Percentiles rank a stretch among this genome's conserved stretches.
Conservation (phyloP, 2,888 invertebrate species). For the Trichopria drosophilae region DNA sequence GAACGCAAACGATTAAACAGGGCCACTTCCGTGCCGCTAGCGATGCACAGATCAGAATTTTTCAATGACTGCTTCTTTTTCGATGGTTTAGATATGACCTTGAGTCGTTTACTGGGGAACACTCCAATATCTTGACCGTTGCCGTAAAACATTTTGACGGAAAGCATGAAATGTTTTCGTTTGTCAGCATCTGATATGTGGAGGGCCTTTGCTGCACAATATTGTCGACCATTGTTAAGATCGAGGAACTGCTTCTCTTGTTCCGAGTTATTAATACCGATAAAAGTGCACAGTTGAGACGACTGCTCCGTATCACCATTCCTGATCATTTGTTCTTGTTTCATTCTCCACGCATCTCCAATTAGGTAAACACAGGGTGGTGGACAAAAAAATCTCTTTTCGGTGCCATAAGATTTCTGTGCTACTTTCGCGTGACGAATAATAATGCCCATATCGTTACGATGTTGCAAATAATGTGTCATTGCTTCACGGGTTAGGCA, state of each 20-base stretch:
- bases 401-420: slow-evolving; percentile 32
- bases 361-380: slow-evolving; percentile 98
- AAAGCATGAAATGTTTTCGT: slow-evolving; percentile 60
- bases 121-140: slow-evolving; percentile 98
- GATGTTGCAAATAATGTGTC: slow-evolving; percentile 92
- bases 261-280: slow-evolving; percentile 28
- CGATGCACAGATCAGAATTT: slow-evolving; percentile 78
- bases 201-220: slow-evolving; percentile 98
- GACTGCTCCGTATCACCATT: slow-evolving; percentile 30
- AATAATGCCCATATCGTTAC: slow-evolving; percentile 89
- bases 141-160: slow-evolving; percentile 98
- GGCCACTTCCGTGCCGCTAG: slow-evolving; percentile 98
- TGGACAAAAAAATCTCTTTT: slow-evolving; percentile 68
- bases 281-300: slow-evolving; percentile 26
- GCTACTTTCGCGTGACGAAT: slow-evolving; percentile 99
- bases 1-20: slow-evolving; percentile 96
- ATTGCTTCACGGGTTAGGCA: slow-evolving; percentile 87
- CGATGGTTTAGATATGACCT: slow-evolving; percentile 93
- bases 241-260: slow-evolving; percentile 60
- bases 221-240: slow-evolving; percentile 95
- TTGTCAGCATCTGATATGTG: slow-evolving; percentile 99
- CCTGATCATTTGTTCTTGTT: slow-evolving; percentile 85
- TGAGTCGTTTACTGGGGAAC: slow-evolving; percentile 64
- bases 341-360: slow-evolving; percentile 95
- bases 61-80: slow-evolving; percentile 31